Base-by-base conservation (phyloP, 2,888 invertebrate genomes). In the Synanthedon vespiformis region DNA sequence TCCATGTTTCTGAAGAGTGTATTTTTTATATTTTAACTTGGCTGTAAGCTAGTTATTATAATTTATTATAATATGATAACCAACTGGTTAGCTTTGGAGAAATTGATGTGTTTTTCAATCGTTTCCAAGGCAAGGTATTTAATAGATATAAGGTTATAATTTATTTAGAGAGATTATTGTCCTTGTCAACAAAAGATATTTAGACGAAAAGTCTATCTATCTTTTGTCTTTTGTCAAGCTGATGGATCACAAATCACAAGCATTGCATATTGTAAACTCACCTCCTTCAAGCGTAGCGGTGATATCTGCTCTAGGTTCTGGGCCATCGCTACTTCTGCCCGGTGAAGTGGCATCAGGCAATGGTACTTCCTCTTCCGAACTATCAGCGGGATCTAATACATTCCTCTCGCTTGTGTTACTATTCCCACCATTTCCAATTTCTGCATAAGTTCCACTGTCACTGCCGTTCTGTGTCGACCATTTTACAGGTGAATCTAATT, bases 361-460 rank as follows among this genome's bases (percentile, higher is more conserved):
- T 51, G 81, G 79, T 49, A 88, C 80, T 57, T 88, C 88, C 57
- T 88, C 88, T 53, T 88, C 88, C 6, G 88, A 88, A 57, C 88
- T 88, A 56, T 88, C 88, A 8, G 80, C 87, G 5, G 88, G 86
- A 52, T 88, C 88, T 56, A 88, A 62, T 27, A 87, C 77, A 55
- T 88, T 83, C 56, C 86, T 74, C 56, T 88, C 88, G 53, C 85
- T 86, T 3, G 79, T 74, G 51, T 82, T 77, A 53, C 84, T 82
- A 57, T 75, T 83, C 2, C 74, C 80, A n/a, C 79, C 86, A 12
- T 76, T 83, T 4, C 87, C 85, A 14, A 88, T 88, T 64, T 88
- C 88, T 11, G 88, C 88, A 57, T 88, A 88, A 13, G 88, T 88
- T 2, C 88, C 87, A 56, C 88, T 88, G 58, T 88, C 88, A 51